These are phyloP conservation scores for Columbina picui DNA, from an alignment of 2,113 vertebrate species.

Conservation along the genomic window DNA sequence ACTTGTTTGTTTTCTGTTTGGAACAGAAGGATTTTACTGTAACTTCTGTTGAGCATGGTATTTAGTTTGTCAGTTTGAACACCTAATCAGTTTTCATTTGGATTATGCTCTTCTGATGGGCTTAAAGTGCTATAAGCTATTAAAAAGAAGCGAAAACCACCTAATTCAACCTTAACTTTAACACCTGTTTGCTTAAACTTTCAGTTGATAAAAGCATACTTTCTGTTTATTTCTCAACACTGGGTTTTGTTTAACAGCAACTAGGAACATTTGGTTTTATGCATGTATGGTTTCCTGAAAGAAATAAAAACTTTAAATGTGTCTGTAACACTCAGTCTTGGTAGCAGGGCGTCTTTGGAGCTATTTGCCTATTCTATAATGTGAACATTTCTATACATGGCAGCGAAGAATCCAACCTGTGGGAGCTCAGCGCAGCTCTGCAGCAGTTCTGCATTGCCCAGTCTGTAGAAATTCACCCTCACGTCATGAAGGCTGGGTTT, in stretches of 20 bases:
- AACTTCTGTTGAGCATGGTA: slow-evolving; percentile 4
- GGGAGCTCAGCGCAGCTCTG: not conserved
- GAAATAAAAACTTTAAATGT: not conserved
- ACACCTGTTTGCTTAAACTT: not conserved
- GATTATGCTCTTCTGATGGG: not conserved
- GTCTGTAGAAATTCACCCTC: not conserved
- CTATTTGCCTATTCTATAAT: not conserved
- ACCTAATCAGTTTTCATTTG: not conserved
- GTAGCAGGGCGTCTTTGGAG: not conserved
- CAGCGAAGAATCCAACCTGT: not conserved
- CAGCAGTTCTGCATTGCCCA: not conserved
- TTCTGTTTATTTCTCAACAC: not conserved
- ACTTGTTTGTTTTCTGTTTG: slow-evolving; percentile 38
- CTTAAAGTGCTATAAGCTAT: not conserved
- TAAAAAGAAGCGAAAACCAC: not conserved
- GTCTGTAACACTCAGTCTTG: not conserved
- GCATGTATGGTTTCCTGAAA: not conserved
- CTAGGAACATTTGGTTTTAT: not conserved
- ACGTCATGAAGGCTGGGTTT: not conserved
- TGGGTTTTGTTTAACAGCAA: not conserved
- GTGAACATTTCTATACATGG: not conserved
- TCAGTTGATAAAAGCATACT: not conserved
- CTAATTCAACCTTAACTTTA: not conserved
- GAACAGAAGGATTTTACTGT: not conserved
- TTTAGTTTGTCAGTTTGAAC: not conserved